A percentile compares a stretch with the other conserved stretches of the same genome.
These are phyloP conservation scores for Natator depressus DNA, from an alignment of 2,113 vertebrate species.

Conservation along the genomic window DNA sequence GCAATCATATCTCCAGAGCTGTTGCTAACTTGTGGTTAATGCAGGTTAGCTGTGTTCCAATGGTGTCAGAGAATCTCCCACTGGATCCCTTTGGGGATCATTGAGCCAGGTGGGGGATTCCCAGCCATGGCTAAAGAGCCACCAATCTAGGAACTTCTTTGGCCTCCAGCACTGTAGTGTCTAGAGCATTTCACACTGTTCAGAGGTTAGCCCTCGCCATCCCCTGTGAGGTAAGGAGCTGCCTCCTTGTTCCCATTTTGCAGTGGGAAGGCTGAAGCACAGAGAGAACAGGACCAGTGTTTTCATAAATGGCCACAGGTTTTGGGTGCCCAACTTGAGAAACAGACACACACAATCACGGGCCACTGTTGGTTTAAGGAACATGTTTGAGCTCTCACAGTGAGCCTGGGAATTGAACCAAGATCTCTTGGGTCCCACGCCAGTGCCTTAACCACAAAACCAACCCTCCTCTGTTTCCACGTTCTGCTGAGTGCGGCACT, in stretches of 20 bases:
- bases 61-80: neutral
- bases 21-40: neutral
- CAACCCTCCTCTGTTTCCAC: neutral
- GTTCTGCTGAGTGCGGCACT: accelerated
- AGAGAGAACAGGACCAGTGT: neutral
- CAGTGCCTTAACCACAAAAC: neutral
- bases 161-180: neutral
- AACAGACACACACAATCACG: neutral
- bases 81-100: accelerated
- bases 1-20: neutral
- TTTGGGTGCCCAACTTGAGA: neutral
- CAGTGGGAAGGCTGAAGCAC: neutral
- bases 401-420: neutral
- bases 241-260: neutral
- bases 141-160: neutral
- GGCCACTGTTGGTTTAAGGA: neutral
- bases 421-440: neutral
- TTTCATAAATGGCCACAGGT: neutral
- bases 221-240: neutral
- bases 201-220: neutral
- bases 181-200: neutral
- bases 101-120: neutral
- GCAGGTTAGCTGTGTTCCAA: neutral
- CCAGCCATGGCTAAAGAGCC: neutral
- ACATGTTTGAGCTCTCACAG: neutral